phyloP scores from a whole-genome alignment of 2,797 vertebrate genomes.

The Notolepis coatsorum region DNA sequence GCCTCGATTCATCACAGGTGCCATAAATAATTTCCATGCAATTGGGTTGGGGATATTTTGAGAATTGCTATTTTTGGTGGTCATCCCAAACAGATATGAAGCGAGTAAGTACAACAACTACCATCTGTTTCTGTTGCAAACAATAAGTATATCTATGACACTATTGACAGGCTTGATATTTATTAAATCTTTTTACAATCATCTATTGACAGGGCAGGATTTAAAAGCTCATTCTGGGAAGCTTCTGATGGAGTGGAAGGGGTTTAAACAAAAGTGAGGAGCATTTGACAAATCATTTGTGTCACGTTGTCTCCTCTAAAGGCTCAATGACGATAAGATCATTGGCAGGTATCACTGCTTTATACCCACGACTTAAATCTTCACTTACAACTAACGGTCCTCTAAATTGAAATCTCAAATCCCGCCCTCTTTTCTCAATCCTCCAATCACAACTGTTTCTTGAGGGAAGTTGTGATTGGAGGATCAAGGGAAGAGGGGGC shows the following conservation, averaged over 20 bases:
- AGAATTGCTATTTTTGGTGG: conserved; percentile 71
- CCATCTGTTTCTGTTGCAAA: conserved; percentile 55
- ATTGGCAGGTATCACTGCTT: conserved; percentile 49
- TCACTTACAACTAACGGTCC: conserved; percentile 39
- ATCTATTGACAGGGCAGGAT: conserved; percentile 60
- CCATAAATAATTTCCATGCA: conserved; percentile 72
- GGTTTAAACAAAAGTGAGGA: conserved; percentile 55
- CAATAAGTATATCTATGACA: conserved; percentile 57
- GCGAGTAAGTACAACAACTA: conserved; percentile 54
- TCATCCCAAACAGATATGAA: conserved; percentile 66
- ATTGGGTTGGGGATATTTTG: conserved; percentile 71
- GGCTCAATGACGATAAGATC: conserved; percentile 45
- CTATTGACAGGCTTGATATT: conserved; percentile 59
- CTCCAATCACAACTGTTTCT: no score
- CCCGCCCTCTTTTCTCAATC: no score
- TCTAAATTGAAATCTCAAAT: no score
- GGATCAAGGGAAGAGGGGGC: no score
- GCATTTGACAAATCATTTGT: conserved; percentile 58
- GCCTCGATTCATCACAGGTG: conserved; percentile 67
- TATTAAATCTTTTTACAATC: conserved; percentile 62
- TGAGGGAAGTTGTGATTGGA: no score
- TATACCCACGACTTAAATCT: conserved; percentile 41
- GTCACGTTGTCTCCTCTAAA: conserved; percentile 40
- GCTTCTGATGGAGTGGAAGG: conserved; percentile 49
- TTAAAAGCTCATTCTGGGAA: conserved; percentile 48